Evolutionary conservation across 1,140 invertebrate genomes (phyloP).

Genomic region (Drosophila kohkoa): DNA sequence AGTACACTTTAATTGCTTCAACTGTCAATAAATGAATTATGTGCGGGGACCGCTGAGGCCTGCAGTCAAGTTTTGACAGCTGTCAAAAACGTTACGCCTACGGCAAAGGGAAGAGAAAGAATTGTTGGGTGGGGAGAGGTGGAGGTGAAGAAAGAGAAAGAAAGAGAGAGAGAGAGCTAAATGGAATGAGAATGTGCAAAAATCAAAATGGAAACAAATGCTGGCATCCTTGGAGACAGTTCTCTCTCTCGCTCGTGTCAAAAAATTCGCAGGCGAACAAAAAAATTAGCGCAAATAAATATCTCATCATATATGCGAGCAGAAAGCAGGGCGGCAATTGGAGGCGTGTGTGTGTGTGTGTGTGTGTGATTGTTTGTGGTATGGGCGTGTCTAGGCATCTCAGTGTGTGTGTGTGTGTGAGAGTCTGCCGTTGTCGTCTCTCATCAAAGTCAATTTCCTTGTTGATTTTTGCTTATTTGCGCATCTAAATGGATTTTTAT

Average conservation of each 20-base stretch:
- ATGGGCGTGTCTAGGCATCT: conserved; percentile 19
- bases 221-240: conserved; percentile 16
- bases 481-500: conserved; percentile 82
- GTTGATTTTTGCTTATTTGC: conserved; percentile 82
- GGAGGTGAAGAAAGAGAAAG: too few species aligned
- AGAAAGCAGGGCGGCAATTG: background rate
- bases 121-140: background rate
- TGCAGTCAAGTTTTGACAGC: conserved; percentile 71
- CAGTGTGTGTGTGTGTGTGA: background rate
- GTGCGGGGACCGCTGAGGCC: conserved; percentile 32
- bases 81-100: conserved; percentile 59
- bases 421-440: conserved; percentile 38
- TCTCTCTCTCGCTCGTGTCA: background rate
- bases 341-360: background rate
- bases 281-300: conserved; percentile 57
- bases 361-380: background rate
- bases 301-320: conserved; percentile 34
- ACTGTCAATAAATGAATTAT: conserved; percentile 76
- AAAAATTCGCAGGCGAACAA: conserved; percentile 18
- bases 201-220: conserved; percentile 39
- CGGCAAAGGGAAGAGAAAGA: background rate
- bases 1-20: conserved; percentile 70
- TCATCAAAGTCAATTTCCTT: conserved; percentile 81
- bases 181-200: background rate
- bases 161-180: too few species aligned